Evolutionary conservation across 2,113 vertebrate species (phyloP), one percentile per base, ranked within the genome.

Genomic region (Pampusana beccarii): DNA sequence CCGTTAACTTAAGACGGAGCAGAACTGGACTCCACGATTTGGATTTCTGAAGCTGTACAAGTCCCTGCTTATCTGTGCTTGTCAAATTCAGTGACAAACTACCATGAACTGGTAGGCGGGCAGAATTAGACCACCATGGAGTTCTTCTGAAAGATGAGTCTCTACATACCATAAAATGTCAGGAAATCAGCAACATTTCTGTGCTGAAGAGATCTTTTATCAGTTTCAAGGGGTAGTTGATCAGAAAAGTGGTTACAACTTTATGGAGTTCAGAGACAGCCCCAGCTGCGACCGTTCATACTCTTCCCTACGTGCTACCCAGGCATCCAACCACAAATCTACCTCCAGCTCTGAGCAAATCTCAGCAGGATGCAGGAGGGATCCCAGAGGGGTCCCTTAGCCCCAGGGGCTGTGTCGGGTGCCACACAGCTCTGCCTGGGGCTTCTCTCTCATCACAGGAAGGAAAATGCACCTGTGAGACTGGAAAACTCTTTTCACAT

Each of bases 311-410:
- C 3, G 3, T 34, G 33, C 78, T 70, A 56, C 42, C 5, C 51
- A 42, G 16, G 29, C 21, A 29, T 8, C 64, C 53, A 64, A 42
- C 7, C 54, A 44, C 28, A 19, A 53, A 24, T 5, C 2, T 0
- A 40, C 9, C 31, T 65, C 16, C 56, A 83, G 31, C 46, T 58
- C 36, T 33, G 21, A 36, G 20, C 6, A 75, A 33, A 91, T 3
- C 36, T 17, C 60, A 58, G 56, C 51, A 44, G 0, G 0, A 3
- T 29, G 73, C 65, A 78, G 50, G n/a, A 73, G 10, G 33, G 24
- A 75, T 2, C 5, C 16, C 31, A 36, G 44, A 15, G 16, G 1
- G 2, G 17, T 5, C 2, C 1, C 3, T 21, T 16, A 44, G 12
- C 14, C 21, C 11, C 44, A 18, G 36, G 10, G n/a, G 44, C n/a